Evolutionary conservation across 2,797 vertebrate species (phyloP).

Genomic region (Aeoliscus strigatus): DNA sequence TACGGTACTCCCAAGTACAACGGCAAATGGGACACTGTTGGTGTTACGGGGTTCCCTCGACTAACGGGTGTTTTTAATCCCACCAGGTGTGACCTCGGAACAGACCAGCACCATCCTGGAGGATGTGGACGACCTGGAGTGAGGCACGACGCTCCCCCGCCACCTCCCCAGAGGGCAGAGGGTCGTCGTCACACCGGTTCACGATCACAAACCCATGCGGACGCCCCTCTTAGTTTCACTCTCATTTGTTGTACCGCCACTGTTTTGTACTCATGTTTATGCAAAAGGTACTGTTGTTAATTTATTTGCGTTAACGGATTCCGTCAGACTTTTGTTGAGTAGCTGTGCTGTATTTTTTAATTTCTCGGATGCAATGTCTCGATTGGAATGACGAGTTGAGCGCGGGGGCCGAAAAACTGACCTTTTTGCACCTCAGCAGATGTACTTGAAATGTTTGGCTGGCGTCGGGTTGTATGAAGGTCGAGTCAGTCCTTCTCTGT

Average conservation of each 20-base stretch:
- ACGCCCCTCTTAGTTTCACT: conserved; percentile 35
- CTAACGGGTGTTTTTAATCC: too few relatives aligned
- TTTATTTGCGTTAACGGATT: conserved; percentile 58
- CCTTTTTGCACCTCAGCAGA: background rate
- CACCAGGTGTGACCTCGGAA: conserved; percentile 77
- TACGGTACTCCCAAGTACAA: too few relatives aligned
- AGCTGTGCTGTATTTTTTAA: conserved; percentile 33
- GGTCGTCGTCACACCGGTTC: conserved; percentile 14
- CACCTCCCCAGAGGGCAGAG: conserved; percentile 3
- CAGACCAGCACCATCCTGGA: conserved; percentile 71
- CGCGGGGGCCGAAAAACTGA: conserved; percentile 22
- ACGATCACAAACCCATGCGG: conserved; percentile 31
- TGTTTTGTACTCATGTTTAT: conserved; percentile 65
- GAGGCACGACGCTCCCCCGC: conserved; percentile 11
- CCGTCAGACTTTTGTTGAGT: conserved; percentile 22
- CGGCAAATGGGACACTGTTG: too few relatives aligned
- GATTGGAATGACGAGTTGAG: conserved; percentile 51
- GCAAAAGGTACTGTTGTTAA: conserved; percentile 52
- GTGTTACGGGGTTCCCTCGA: too few relatives aligned
- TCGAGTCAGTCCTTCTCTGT: conserved; percentile 47
- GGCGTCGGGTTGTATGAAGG: conserved; percentile 63
- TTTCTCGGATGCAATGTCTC: conserved; percentile 40
- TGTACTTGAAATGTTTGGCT: background rate
- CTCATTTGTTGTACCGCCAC: conserved; percentile 55
- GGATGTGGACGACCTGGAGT: conserved; percentile 70